A percentile compares a stretch with the other conserved stretches of the same genome.
These are phyloP conservation scores for Halcyon badia DNA, from an alignment of 2,797 vertebrate genomes.

Conservation along the genomic window DNA sequence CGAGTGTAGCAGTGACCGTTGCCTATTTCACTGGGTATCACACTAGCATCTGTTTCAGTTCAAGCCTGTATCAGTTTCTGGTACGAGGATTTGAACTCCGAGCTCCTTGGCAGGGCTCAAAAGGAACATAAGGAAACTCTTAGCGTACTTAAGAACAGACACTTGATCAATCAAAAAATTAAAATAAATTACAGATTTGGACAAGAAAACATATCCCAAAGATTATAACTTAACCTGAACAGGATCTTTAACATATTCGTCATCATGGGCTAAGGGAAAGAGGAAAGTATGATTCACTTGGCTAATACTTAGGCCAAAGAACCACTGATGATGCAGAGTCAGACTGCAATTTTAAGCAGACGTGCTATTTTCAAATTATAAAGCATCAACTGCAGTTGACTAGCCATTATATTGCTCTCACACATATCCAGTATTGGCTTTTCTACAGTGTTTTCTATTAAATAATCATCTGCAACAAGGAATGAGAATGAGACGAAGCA, in stretches of 20 bases:
- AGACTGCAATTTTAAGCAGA: background rate
- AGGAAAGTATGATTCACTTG: slow-evolving; percentile 29
- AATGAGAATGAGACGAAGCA: background rate
- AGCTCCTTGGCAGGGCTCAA: background rate
- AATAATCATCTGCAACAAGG: background rate
- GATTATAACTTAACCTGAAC: background rate
- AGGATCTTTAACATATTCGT: background rate
- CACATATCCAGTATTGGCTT: background rate
- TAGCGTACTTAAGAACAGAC: background rate
- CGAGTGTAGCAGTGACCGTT: background rate
- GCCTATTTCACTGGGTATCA: background rate
- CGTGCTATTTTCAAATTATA: background rate
- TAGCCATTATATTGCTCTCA: background rate
- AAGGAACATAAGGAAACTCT: background rate
- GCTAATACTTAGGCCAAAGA: background rate
- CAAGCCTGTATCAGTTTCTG: background rate
- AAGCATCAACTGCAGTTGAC: background rate
- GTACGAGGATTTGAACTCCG: background rate
- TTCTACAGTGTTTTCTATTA: background rate
- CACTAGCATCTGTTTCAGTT: slow-evolving; percentile 31
- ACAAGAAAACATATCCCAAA: slow-evolving; percentile 25
- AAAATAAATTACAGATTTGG: background rate
- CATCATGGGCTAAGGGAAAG: background rate
- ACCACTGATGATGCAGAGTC: background rate
- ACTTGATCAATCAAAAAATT: background rate